Conservation (phyloP, 2,113 vertebrate genomes). For the Petromus typicus region DNA sequence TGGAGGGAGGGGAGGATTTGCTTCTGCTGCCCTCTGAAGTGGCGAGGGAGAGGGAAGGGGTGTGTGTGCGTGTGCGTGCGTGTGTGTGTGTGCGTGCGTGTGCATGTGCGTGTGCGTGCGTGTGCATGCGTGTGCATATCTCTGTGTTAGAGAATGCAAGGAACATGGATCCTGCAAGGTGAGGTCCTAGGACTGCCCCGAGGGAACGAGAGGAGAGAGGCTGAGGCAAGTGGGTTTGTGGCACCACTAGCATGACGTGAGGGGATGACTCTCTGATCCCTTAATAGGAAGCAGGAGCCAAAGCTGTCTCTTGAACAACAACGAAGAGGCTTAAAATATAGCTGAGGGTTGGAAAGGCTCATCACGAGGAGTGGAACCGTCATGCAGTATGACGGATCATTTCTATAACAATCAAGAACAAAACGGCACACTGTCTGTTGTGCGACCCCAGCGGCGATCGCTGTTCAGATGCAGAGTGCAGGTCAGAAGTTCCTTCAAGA, state of each 20-base stretch:
- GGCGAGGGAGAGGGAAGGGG: background rate
- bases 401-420: rapidly evolving
- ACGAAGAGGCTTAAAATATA: background rate
- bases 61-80: background rate
- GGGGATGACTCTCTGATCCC: background rate
- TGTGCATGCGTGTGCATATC: too few species aligned
- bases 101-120: too few species aligned
- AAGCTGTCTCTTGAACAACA: background rate
- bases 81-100: background rate
- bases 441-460: background rate
- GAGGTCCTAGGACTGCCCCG: background rate
- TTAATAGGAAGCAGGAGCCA: background rate
- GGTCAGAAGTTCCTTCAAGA: background rate
- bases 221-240: background rate
- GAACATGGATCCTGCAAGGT: rapidly evolving
- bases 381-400: background rate
- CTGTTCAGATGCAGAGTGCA: background rate
- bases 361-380: background rate
- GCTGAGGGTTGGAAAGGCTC: background rate
- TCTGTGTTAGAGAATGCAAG: background rate
- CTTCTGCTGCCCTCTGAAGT: background rate
- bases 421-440: too few species aligned
- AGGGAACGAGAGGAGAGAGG: background rate
- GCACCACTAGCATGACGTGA: background rate
- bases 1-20: background rate